Evolutionary conservation across 2,113 vertebrate genomes (phyloP).

Genomic region (Cryptomyrus ogoouensis): DNA sequence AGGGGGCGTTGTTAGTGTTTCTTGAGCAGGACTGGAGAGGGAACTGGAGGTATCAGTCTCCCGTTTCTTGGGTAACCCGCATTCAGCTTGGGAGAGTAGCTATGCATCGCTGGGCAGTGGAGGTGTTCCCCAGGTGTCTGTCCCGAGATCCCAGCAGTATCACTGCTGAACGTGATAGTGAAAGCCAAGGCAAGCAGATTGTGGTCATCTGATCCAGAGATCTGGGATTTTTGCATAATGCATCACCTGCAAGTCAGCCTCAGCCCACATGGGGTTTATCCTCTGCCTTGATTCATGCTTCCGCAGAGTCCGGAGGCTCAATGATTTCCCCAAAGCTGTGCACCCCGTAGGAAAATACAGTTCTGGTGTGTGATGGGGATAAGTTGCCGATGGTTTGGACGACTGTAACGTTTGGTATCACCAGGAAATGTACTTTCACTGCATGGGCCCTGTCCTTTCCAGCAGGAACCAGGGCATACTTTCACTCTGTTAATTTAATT

Average conservation of each 20-base stretch:
- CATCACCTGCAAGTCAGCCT: background rate
- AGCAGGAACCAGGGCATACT: background rate
- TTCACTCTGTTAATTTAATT: background rate
- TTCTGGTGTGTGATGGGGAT: background rate
- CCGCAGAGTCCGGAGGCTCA: background rate
- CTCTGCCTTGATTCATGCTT: background rate
- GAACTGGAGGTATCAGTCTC: background rate
- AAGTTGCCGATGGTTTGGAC: background rate
- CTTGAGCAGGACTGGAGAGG: background rate
- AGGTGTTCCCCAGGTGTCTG: background rate
- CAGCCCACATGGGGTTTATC: background rate
- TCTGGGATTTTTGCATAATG: background rate
- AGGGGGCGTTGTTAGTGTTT: background rate
- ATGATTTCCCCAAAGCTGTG: background rate
- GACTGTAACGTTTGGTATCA: background rate
- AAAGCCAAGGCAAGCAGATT: background rate
- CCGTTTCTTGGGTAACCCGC: background rate
- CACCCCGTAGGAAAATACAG: background rate
- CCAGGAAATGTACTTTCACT: background rate
- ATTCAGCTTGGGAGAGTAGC: background rate
- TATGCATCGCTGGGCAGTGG: background rate
- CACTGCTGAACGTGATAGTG: background rate
- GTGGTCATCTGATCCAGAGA: background rate
- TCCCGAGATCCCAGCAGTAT: background rate
- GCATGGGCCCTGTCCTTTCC: background rate